A percentile compares a stretch with the other conserved stretches of the same genome.
These are phyloP conservation scores for Drosophila pachea DNA, from an alignment of 1,140 invertebrate genomes.

Conservation along the genomic window DNA sequence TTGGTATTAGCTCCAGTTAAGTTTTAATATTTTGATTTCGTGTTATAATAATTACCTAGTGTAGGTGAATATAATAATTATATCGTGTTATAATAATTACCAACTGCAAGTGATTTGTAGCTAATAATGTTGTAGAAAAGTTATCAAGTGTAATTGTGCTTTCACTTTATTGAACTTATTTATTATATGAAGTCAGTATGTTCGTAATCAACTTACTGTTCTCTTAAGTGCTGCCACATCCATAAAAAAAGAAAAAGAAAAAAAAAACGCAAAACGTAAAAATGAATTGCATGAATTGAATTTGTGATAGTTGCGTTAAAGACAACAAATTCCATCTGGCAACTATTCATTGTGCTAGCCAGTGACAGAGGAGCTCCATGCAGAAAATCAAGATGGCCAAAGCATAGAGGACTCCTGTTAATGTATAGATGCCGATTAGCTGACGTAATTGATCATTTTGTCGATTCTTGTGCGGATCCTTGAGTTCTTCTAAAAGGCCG, in stretches of 20 bases:
- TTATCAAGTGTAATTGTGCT: too few species aligned
- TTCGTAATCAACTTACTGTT: not conserved
- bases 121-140: not conserved
- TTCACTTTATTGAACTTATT: too few species aligned
- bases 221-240: not conserved
- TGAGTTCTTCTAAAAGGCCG: not conserved
- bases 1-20: too few species aligned
- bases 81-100: too few species aligned
- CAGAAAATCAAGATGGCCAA: constrained; percentile 31
- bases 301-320: too few species aligned
- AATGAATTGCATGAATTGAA: too few species aligned
- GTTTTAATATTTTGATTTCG: too few species aligned
- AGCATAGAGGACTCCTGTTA: constrained; percentile 40
- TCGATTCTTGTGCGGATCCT: not conserved
- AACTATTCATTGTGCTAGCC: not conserved
- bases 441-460: constrained; percentile 18
- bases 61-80: too few species aligned
- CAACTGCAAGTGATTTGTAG: not conserved
- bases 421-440: constrained; percentile 38
- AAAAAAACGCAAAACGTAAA: not conserved
- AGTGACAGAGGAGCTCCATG: constrained; percentile 23
- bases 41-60: too few species aligned
- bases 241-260: not conserved
- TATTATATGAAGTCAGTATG: too few species aligned
- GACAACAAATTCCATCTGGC: not conserved